phyloP scores from a whole-genome alignment of 2,888 invertebrate species.

The Plusia festucae region DNA sequence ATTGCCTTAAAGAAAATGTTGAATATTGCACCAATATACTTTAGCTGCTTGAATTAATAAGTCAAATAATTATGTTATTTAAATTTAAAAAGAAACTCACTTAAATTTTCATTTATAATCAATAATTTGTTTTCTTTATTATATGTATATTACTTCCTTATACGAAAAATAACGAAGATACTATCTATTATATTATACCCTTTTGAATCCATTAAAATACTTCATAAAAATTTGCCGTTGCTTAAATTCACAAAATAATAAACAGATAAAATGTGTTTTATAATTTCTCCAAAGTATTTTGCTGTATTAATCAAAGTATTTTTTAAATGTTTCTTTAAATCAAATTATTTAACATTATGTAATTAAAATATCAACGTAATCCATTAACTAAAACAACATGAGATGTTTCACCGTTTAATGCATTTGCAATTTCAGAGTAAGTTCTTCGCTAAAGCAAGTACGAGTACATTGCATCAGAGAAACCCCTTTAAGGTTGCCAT shows the following conservation, averaged over 20 bases:
- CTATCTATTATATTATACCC: too few relatives aligned
- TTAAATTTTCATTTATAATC: too few relatives aligned
- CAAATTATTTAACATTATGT: neutral
- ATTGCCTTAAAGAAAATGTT: neutral
- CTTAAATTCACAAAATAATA: neutral
- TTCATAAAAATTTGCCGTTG: neutral
- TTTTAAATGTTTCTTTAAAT: neutral
- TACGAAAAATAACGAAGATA: neutral
- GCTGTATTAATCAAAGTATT: neutral
- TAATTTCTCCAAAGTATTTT: neutral
- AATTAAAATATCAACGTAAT: neutral
- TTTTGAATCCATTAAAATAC: neutral
- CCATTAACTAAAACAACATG: slow-evolving; percentile 43
- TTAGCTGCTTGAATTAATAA: neutral
- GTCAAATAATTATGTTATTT: too few relatives aligned
- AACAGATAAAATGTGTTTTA: too few relatives aligned
- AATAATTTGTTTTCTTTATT: neutral
- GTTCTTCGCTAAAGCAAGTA: slow-evolving; percentile 13
- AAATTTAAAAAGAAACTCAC: neutral
- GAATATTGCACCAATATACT: neutral
- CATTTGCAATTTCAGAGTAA: slow-evolving; percentile 39
- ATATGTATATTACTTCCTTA: neutral
- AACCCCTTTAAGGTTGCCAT: slow-evolving; percentile 12
- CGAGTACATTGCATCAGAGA: neutral
- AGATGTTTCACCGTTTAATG: slow-evolving; percentile 38